Evolutionary conservation across 2,888 invertebrate genomes (phyloP), one percentile per base, ranked within the genome.

Genomic region (Drosophila kuntzei): DNA sequence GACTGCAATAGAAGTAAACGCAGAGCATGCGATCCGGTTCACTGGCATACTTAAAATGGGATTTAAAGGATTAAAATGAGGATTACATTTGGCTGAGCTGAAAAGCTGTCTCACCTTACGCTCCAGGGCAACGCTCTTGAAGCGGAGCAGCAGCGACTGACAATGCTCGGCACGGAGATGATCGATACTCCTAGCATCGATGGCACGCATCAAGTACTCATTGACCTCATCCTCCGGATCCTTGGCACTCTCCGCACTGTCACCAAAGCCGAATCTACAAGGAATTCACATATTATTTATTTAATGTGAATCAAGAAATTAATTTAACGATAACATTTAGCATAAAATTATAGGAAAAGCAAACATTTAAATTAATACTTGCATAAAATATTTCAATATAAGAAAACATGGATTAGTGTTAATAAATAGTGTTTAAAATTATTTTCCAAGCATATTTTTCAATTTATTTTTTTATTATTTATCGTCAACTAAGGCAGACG

Each of bases 171-270:
- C 94, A 58, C 97, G 94, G 57, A 98, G 94, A 54, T 96, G 95
- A 93, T 98, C 98, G 62, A 98, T 97, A 91, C 97, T 97, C 57
- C 98, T 94, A 1, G 98, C 98, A 92, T 98, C 98, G 76, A 99
- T 99, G 12, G 98, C 98, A 77, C 97, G 95, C 94, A 97, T 97
- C 79, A 99, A 94, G 92, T 99, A 99, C 85, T 99, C 99, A 91
- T 99, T 98, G 20, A 98, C 98, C 92, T 98, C 98, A 80, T 98
- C 98, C 84, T 98, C 97, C 0, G 97, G 96, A 91, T 96, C 95
- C 91, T 96, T 96, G 53, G 79, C 74, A 71, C 94, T 94, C 79
- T 96, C 96, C 22, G 93, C 92, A 58, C 93, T 93, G 65, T 96
- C 95, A 37, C 95, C 95, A 74, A 95, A 95, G 22, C 96, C 96